Evolutionary conservation across 2,888 invertebrate species (phyloP).

Genomic region (Ramazzottius varieornatus): DNA sequence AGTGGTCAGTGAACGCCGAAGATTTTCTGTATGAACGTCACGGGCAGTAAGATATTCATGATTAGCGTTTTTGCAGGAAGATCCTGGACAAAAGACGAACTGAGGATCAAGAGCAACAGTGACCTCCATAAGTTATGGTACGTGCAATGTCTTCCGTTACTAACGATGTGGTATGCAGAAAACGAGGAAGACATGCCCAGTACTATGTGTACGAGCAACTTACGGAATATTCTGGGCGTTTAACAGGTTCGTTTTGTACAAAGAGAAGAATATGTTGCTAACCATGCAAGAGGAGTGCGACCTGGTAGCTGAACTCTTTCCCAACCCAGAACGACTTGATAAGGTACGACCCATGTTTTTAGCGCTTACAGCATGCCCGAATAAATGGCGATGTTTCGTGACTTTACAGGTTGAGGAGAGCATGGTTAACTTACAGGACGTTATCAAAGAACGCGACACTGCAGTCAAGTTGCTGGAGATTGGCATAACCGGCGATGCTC

Average conservation of each 20-base stretch:
- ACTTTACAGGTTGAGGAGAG: constrained; percentile 65
- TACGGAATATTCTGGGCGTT: constrained; percentile 6
- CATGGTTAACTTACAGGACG: constrained; percentile 69
- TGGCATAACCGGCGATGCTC: constrained; percentile 52
- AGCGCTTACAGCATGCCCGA: too few relatives aligned
- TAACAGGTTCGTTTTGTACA: constrained; percentile 48
- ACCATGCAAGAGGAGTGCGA: constrained; percentile 59
- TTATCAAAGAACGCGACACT: constrained; percentile 65
- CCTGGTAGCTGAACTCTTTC: constrained; percentile 39
- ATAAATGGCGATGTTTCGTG: too few relatives aligned
- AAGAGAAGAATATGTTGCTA: constrained; percentile 83
- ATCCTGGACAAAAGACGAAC: constrained; percentile 62
- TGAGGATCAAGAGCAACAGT: constrained; percentile 70
- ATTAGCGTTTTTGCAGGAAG: constrained; percentile 30
- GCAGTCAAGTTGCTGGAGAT: constrained; percentile 72
- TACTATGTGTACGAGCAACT: too few relatives aligned
- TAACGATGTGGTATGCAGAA: too few relatives aligned
- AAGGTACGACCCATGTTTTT: constrained; percentile 45
- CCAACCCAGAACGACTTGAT: constrained; percentile 70
- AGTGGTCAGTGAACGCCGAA: constrained; percentile 26
- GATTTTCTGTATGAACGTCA: not conserved
- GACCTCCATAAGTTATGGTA: constrained; percentile 94
- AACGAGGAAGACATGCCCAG: too few relatives aligned
- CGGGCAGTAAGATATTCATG: not conserved
- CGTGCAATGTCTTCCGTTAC: too few relatives aligned